Conservation (phyloP, 2,113 vertebrate genomes). For the Atractosteus spatula region DNA sequence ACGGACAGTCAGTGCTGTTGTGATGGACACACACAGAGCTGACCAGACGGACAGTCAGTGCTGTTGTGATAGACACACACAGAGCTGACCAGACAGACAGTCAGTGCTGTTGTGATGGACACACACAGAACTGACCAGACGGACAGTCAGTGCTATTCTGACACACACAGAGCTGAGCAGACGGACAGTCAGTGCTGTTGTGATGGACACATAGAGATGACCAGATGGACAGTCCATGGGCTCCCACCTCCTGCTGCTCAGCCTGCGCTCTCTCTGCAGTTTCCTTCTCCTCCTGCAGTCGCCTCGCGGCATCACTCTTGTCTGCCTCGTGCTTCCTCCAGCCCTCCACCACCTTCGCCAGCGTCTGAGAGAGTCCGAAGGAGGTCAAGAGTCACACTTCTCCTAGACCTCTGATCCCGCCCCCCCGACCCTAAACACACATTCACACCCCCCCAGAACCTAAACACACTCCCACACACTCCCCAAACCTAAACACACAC, state of each 20-base stretch:
- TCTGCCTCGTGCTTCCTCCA: conserved; percentile 69
- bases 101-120: background rate
- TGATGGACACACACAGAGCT: too few relatives aligned
- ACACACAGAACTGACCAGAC: background rate
- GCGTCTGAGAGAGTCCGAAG: conserved; percentile 44
- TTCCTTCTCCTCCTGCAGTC: conserved; percentile 60
- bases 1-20: too few relatives aligned
- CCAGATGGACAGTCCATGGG: background rate
- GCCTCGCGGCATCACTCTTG: conserved; percentile 46
- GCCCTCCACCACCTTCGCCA: conserved; percentile 70
- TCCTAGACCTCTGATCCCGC: too few relatives aligned
- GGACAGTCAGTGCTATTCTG: too few relatives aligned
- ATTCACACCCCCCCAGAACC: too few relatives aligned
- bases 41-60: too few relatives aligned
- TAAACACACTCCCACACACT: too few relatives aligned
- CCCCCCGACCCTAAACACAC: too few relatives aligned
- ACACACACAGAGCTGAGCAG: too few relatives aligned
- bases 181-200: too few relatives aligned
- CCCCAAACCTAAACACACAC: too few relatives aligned
- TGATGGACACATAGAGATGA: background rate
- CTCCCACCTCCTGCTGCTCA: conserved; percentile 57
- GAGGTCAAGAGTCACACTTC: too few relatives aligned
- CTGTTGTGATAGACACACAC: background rate
- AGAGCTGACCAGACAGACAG: background rate
- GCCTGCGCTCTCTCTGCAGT: conserved; percentile 40